Evolutionary conservation across 2,113 vertebrate species (phyloP), one percentile per base, ranked within the genome.

Genomic region (Sprattus sprattus): DNA sequence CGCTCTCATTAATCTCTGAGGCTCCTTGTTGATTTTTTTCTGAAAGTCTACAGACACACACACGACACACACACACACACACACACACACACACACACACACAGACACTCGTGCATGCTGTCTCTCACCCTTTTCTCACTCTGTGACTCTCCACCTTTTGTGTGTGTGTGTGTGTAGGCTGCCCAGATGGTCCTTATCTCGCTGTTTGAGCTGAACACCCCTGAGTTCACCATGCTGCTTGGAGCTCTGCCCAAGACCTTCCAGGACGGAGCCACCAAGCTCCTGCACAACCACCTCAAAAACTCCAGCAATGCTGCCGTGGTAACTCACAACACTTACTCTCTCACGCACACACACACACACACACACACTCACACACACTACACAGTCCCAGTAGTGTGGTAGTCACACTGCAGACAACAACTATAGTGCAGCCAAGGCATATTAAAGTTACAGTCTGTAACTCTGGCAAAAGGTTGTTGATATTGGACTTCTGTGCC

Each of bases 231-330:
- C 89, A 99, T 98, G 97, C 92, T 99, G 0, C 92, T 99, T 88
- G 97, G 97, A 85, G 97, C 97, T 90, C 94, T 98, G 94, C 97
- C 97, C 93, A 99, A 99, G 96, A 98, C 97, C 87, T 98, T 99
- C 93, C 97, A 99, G 93, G 97, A 98, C 88, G 97, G 97, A 87
- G 97, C 97, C 92, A 99, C 97, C 90, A 98, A 97, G 87, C 96
- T 99, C 86, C 96, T 99, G 85, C 97, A 99, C 92, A 97, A 94
- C 91, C 97, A 99, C 90, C 97, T 99, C 88, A 96, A 96, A 90
- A 97, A 96, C 85, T 95, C 94, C 90, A 95, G 96, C 92, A 96
- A 94, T 87, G 93, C 94, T 86, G 93, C 96, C 94, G 96, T 95
- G 95, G 93, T 94, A 92, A 32, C 1, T 39, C 39, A 39, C 39